Conservation (phyloP, 2,797 vertebrate genomes). For the Cyclopterus lumpus region DNA sequence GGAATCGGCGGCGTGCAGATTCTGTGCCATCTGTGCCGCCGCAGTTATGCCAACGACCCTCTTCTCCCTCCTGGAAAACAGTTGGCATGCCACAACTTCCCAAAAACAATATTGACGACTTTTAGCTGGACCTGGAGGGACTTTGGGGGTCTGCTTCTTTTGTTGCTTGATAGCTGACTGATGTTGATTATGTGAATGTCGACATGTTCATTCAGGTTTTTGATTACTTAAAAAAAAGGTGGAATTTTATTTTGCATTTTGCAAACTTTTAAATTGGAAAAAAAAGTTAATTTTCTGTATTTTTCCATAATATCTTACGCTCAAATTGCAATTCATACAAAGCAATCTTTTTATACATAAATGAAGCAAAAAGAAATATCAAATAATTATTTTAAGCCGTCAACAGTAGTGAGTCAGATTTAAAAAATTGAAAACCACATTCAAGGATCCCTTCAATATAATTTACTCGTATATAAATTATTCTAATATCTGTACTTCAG, state of each 20-base stretch:
- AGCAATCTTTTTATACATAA: too few species aligned
- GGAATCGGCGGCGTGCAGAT: slow-evolving; percentile 48
- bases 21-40: slow-evolving; percentile 63
- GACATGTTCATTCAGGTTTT: not conserved
- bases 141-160: not conserved
- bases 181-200: not conserved
- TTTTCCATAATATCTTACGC: not conserved
- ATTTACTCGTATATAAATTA: not conserved
- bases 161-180: not conserved
- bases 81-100: not conserved
- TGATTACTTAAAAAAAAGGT: too few species aligned
- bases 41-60: slow-evolving; percentile 15
- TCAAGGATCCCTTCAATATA: not conserved
- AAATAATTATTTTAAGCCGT: too few species aligned
- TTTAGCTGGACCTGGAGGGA: not conserved
- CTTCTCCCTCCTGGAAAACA: slow-evolving; percentile 8
- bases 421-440: not conserved
- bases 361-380: too few species aligned
- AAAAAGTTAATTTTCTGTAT: not conserved
- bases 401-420: not conserved
- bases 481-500: too few species aligned
- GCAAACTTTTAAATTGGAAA: too few species aligned
- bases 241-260: too few species aligned
- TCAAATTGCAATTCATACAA: not conserved
- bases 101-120: too few species aligned